Conservation (phyloP, 2,797 vertebrate genomes). For the Onychomys arenicola region DNA sequence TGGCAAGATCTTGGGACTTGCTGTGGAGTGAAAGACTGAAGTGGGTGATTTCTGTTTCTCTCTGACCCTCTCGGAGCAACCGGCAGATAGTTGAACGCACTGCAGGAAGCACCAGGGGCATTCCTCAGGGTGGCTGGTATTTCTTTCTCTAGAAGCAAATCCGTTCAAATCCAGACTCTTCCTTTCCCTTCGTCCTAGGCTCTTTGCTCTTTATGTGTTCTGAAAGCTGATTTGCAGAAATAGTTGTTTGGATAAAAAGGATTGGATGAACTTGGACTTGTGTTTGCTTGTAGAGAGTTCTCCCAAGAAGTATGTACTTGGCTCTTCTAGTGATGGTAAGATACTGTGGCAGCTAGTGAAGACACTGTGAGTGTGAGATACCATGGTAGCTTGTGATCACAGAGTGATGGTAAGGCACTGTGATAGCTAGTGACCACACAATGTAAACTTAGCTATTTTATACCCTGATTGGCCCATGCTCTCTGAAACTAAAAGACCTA, state of each 20-base stretch:
- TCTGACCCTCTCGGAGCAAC: not conserved
- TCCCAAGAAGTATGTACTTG: not conserved
- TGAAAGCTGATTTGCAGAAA: conserved; percentile 50
- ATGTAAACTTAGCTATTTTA: not conserved
- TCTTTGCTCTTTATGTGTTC: conserved; percentile 46
- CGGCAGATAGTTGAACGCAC: not conserved
- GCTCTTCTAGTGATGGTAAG: not conserved
- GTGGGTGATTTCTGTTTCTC: not conserved
- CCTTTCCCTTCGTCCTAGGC: conserved; percentile 40
- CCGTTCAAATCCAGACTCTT: not conserved
- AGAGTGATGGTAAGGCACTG: not conserved
- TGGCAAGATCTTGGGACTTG: not conserved
- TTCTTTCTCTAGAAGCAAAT: not conserved
- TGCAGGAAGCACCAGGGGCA: not conserved
- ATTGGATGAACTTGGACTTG: not conserved
- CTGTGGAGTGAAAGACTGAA: conserved; percentile 21
- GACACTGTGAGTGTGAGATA: not conserved
- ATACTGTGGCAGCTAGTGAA: too few species aligned
- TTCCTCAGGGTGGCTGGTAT: not conserved
- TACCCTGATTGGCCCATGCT: not conserved
- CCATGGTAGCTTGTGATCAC: not conserved
- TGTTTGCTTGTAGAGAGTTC: conserved; percentile 56
- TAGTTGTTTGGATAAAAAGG: conserved; percentile 37
- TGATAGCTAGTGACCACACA: not conserved
- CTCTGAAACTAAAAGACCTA: not conserved